Conservation (phyloP, 2,797 vertebrate genomes). For the Paedocypris micromegethes region DNA sequence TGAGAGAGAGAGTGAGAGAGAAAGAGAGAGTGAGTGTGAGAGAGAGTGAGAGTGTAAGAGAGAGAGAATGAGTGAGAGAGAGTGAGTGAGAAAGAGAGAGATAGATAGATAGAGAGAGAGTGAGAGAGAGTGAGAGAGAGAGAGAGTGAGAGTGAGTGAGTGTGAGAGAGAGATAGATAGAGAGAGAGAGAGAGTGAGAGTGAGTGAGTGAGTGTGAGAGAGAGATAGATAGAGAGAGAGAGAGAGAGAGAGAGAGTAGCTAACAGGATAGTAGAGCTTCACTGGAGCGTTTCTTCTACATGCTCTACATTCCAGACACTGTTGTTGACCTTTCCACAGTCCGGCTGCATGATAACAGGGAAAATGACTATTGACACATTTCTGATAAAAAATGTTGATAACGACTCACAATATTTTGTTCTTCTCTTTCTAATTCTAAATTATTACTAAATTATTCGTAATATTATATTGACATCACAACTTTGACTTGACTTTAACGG, state of each 20-base stretch:
- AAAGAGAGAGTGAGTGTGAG: too few relatives aligned
- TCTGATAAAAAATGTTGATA: too few relatives aligned
- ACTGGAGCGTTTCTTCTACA: conserved; percentile 19
- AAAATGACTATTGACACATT: neutral
- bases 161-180: conserved; percentile 13
- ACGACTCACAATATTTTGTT: too few relatives aligned
- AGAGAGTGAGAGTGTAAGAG: conserved; percentile 5
- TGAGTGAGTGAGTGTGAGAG: neutral
- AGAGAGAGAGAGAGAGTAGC: conserved; percentile 39
- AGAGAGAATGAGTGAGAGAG: neutral
- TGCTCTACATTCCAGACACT: conserved; percentile 46
- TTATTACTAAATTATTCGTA: too few relatives aligned
- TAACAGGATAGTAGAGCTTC: conserved; percentile 40
- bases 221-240: conserved; percentile 14
- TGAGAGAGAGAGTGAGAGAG: too few relatives aligned
- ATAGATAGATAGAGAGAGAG: conserved; percentile 2
- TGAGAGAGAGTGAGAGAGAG: conserved; percentile 19
- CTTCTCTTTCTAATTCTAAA: too few relatives aligned
- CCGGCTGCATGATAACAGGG: conserved; percentile 1
- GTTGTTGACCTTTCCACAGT: conserved; percentile 36
- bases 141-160: neutral
- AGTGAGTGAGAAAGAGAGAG: conserved; percentile 17
- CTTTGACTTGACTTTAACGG: too few relatives aligned
- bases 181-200: conserved; percentile 24
- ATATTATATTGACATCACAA: too few relatives aligned